Evolutionary conservation across 2,797 vertebrate species (phyloP).

Genomic region (Labroides dimidiatus): DNA sequence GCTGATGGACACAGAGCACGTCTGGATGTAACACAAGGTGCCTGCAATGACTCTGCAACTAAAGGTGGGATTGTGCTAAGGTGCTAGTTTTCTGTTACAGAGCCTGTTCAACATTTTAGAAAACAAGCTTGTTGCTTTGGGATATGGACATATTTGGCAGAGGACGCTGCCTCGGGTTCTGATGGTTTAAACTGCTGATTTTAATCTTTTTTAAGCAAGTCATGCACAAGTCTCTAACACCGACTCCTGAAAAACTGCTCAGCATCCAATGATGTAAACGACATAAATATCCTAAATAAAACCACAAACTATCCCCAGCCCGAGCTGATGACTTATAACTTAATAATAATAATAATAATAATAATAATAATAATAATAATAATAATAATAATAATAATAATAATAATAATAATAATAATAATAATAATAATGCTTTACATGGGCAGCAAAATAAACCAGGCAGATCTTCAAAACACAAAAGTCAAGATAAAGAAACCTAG

Average conservation of each 20-base stretch:
- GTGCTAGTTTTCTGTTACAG: neutral
- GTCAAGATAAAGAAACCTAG: no score
- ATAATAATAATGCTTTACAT: no score
- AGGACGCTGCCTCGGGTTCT: neutral
- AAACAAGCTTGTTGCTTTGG: no score
- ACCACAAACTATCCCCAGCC: no score
- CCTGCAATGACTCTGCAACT: slow-evolving; percentile 1
- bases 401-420: no score
- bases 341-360: no score
- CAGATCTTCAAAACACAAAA: no score
- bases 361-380: no score
- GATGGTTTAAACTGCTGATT: neutral
- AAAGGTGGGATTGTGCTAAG: neutral
- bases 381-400: no score
- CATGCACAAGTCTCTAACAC: neutral
- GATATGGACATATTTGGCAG: neutral
- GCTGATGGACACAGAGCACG: neutral
- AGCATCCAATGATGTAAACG: neutral
- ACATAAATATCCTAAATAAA: neutral
- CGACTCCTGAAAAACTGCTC: neutral
- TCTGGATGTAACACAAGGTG: neutral
- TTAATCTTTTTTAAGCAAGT: neutral
- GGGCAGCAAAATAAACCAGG: no score
- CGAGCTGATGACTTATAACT: no score
- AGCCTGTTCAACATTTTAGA: neutral